Evolutionary conservation across 1,140 invertebrate species (phyloP), one percentile per base, ranked within the genome.

Genomic region (Ditylenchus dipsaci): DNA sequence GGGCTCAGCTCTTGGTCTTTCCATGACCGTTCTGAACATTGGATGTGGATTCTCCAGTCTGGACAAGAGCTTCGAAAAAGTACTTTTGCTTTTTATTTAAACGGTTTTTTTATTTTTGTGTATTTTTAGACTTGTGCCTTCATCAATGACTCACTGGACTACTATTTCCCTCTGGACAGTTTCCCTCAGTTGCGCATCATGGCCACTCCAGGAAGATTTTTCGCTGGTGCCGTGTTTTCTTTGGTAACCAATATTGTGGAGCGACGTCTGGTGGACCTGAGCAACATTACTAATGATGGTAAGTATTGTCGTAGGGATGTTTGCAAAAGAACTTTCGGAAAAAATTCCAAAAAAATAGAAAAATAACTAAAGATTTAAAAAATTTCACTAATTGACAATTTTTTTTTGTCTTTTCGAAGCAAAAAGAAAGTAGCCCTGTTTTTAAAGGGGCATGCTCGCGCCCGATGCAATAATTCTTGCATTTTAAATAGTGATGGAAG

Each of bases 181-280:
- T 49, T 43, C 57, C 83, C 81, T 83, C 87, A 88, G 43, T 87
- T 97, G 27, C 86, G 89, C 17, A 88, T 97, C 59, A 95, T 97
- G 77, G 77, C 82, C 61, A 94, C 96, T 84, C 94, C 94, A 5
- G 94, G 94, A n/a, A 88, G 93, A 1, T 97, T 90, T 85, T 95
- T 92, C 84, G 91, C 91, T 0, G 90, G 91, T 1, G 91, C 93
- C 3, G 92, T 93, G 11, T 96, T 92, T 84, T 94, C 92, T n/a
- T 87, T 97, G 23, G 88, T 89, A 62, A 90, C 91, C 64, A 89
- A 89, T 74, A 88, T 95, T 69, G 90, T 93, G 79, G 90, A 90
- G 58, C 91, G 90, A 78, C 87, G 90, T 63, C 86, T 87, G 21
- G 86, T 91, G 15, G 73, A 72, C 27, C 43, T 60, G 3, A 57